phyloP scores from a whole-genome alignment of 1,140 invertebrate species.

The Lucilia cuprina region DNA sequence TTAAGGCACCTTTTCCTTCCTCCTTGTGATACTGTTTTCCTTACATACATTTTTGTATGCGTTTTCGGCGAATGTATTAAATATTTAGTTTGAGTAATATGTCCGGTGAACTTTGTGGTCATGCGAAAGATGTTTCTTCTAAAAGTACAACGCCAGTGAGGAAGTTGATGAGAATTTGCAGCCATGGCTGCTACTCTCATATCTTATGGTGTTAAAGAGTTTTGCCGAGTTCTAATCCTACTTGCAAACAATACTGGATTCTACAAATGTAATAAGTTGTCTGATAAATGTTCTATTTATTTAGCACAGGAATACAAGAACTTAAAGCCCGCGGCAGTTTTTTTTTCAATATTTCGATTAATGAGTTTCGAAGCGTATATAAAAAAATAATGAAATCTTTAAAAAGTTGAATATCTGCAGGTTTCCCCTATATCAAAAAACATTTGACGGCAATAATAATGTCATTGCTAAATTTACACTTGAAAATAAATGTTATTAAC shows the following conservation, averaged over 20 bases:
- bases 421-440: not conserved
- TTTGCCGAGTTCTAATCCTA: not conserved
- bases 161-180: not conserved
- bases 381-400: not conserved
- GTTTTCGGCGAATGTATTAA: conserved; percentile 13
- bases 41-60: not conserved
- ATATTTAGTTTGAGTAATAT: conserved; percentile 39
- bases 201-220: conserved; percentile 24
- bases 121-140: conserved; percentile 40
- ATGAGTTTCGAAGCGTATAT: not conserved
- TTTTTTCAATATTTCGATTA: not conserved
- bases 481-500: not conserved
- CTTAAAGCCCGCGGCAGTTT: not conserved
- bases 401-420: no score
- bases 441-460: not conserved
- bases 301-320: conserved; percentile 18
- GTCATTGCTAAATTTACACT: not conserved
- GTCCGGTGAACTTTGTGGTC: conserved; percentile 43
- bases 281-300: conserved; percentile 43
- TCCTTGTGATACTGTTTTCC: not conserved
- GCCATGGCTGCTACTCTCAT: not conserved
- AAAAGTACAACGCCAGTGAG: not conserved
- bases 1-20: not conserved
- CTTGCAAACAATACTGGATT: not conserved
- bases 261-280: conserved; percentile 17